These are phyloP conservation scores for Sarcophaga subvicina DNA, from an alignment of 2,888 invertebrate genomes.

Conservation along the genomic window DNA sequence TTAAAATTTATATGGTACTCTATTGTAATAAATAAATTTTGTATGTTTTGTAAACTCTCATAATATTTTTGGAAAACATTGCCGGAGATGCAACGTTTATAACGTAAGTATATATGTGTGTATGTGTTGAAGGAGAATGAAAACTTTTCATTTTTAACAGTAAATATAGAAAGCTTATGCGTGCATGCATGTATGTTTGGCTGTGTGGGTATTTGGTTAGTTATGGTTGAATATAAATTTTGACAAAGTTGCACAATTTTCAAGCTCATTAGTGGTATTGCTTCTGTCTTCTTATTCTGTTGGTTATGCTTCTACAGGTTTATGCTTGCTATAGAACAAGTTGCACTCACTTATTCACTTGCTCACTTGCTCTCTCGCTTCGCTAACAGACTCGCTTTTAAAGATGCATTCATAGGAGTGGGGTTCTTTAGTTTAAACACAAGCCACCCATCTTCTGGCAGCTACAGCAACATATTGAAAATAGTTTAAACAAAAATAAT, in stretches of 20 bases:
- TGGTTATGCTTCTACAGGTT: constrained; percentile 32
- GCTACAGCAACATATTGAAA: neutral
- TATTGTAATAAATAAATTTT: neutral
- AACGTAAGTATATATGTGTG: neutral
- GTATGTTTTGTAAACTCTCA: neutral
- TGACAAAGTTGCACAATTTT: constrained; percentile 69
- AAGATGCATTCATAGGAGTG: neutral
- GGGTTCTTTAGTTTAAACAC: no score
- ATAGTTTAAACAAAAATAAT: no score
- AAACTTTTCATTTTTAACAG: constrained; percentile 27
- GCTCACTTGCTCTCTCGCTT: no score
- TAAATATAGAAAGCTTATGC: neutral
- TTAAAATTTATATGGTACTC: neutral
- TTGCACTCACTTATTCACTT: neutral
- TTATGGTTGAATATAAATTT: constrained; percentile 54
- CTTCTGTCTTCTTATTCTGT: constrained; percentile 42
- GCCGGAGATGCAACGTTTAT: neutral
- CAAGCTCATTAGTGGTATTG: constrained; percentile 67
- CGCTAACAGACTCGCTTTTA: neutral
- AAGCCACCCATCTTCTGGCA: neutral
- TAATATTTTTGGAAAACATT: constrained; percentile 48
- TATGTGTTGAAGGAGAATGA: neutral
- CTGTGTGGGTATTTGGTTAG: constrained; percentile 21
- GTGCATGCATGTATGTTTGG: neutral
- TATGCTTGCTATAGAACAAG: no score